Base-by-base conservation (phyloP, 2,888 invertebrate genomes). In the Caenorhabditis sp. region DNA sequence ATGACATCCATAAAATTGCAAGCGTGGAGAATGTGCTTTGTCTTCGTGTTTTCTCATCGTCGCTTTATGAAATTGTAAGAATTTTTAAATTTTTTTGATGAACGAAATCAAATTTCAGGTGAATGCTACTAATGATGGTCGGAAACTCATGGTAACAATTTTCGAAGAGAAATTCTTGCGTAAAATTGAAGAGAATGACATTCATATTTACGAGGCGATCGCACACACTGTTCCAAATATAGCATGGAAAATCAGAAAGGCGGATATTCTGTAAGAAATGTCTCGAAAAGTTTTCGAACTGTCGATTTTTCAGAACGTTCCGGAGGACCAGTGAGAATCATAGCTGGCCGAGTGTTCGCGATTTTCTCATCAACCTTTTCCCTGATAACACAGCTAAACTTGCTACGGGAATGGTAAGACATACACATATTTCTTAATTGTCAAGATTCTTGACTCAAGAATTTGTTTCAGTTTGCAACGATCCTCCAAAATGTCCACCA, bases 61-160 rank as follows among this genome's bases (percentile, higher is more conserved):
- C 75, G 1, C 41, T 75, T 16, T 75, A 44, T 66, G 75, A 75
- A 66, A 56, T 75, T 31, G 75, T 75, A 26, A 69, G 24, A 54
- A 35, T 22, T 64, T 4, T 26, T n/a, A n/a, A n/a, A n/a, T 16
- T 41, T 61, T 38, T 14, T 44, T 16, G 16, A 16, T 3, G 5
- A 1, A 2, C 26, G 22, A 7, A 1, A 6, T 22, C 24, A 56
- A 56, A 5, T 73, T 56, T 12, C 75, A 75, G 75, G 64, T 66
- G 16, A 58, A 64, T n/a, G 28, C 22, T 5, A 41, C 28, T 8
- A 38, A 41, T 10, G 54, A 74, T 22, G 38, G 58, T 4, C 66
- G n/a, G 24, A 66, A 66, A 31, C 44, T 75, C 22, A 56, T 75
- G 66, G 10, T 14, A 26, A 35, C 64, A 0, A 66, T 75, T 12